Evolutionary conservation across 2,797 vertebrate species (phyloP), one percentile per base, ranked within the genome.

Genomic region (Cygnus olor): DNA sequence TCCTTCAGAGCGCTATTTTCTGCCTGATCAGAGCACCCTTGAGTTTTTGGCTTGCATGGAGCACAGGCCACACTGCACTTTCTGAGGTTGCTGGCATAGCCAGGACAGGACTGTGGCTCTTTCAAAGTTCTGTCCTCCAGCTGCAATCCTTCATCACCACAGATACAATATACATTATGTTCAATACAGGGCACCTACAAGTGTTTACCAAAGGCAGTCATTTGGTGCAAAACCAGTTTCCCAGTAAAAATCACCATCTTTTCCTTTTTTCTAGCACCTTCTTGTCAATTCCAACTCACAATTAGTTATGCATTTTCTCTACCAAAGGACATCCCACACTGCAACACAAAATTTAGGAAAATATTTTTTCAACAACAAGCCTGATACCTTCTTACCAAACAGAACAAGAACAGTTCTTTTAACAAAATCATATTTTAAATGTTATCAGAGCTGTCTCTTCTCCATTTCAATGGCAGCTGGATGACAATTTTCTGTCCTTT

Each of bases 391-490:
- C 61, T 88, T 58, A 56, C 22, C 17, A 44, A 56, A 11, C 47
- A 80, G 22, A 90, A 57, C 19, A 80, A 60, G 54, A 71, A 32
- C 6, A 84, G 10, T 32, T 86, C 30, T 65, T 70, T 58, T 57
- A 80, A 73, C 10, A 82, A 85, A 88, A 83, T 42, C n/a, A 69
- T 61, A 69, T 72, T 80, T 95, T 27, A 40, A 42, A 95, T 63
- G 38, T 85, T 85, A 94, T 74, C 80, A 69, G 42, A 92, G 66
- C 10, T 38, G 85, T 61, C 81, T 93, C 72, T 78, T 78, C n/a
- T 30, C 36, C 2, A 3, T 72, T 87, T 77, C 66, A 71, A 2
- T 34, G n/a, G 73, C 3, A 18, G 76, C n/a, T 79, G 22, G 66
- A 83, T 85, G 51, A 90, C 25, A 80, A 42, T 42, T 79, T 68